Percentiles rank a stretch among this genome's conserved stretches.
Evolutionary conservation across 2,797 vertebrate genomes (phyloP).

Genomic region (Gorsachius magnificus): DNA sequence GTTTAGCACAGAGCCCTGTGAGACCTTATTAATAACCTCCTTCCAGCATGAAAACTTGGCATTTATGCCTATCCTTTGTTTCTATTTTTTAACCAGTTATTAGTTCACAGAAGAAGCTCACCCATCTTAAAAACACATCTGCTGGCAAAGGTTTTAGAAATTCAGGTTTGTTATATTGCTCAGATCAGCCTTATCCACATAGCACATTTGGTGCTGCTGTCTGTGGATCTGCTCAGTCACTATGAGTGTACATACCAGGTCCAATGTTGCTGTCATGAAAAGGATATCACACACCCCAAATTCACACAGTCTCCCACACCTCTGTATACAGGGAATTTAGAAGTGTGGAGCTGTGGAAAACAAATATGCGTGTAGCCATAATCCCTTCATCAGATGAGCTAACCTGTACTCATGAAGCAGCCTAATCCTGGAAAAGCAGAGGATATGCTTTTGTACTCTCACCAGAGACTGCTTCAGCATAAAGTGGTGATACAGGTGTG

Average conservation of each 20-base stretch:
- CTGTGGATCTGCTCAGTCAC: neutral
- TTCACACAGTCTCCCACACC: neutral
- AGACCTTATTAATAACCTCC: conserved; percentile 8
- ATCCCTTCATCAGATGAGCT: neutral
- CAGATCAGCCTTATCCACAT: neutral
- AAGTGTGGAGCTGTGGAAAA: neutral
- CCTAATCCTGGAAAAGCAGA: neutral
- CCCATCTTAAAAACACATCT: neutral
- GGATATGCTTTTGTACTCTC: neutral
- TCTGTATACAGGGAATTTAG: neutral
- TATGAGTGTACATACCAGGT: fast-evolving
- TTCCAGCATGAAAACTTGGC: neutral
- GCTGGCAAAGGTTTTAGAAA: neutral
- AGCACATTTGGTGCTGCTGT: neutral
- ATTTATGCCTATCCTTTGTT: neutral
- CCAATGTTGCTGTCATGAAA: neutral
- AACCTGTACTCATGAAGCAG: neutral
- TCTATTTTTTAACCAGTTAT: neutral
- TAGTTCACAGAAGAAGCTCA: neutral
- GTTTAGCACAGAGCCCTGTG: neutral
- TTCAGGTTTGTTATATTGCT: neutral
- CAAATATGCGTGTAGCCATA: neutral
- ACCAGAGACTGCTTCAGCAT: neutral
- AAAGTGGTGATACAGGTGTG: neutral
- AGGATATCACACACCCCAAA: neutral